These are phyloP conservation scores for Emydura subglobosa DNA, from an alignment of 2,113 vertebrate genomes.

Conservation along the genomic window DNA sequence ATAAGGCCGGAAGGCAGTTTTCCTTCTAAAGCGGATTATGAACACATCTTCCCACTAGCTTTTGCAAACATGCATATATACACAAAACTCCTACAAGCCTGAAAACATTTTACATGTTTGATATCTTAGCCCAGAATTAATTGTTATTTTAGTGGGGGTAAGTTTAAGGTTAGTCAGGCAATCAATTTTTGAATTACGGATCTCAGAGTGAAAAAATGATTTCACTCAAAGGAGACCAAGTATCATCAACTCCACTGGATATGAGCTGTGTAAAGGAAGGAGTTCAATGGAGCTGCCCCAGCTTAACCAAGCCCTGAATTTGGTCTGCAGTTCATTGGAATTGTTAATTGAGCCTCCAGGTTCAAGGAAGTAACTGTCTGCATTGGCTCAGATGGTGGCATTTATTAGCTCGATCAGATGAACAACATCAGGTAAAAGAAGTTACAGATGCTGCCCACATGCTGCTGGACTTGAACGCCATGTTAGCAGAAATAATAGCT, in stretches of 20 bases:
- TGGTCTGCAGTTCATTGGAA: neutral
- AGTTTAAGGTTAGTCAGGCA: neutral
- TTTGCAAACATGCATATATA: neutral
- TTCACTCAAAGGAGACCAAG: neutral
- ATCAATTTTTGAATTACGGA: neutral
- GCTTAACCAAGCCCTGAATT: too few relatives aligned
- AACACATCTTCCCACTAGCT: neutral
- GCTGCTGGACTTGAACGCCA: neutral
- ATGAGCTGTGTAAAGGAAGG: neutral
- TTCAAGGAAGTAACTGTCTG: neutral
- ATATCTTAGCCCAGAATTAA: neutral
- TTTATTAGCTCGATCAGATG: neutral
- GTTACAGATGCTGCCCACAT: neutral
- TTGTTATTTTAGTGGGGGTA: neutral
- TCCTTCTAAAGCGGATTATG: neutral
- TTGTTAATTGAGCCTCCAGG: neutral
- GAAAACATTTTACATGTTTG: neutral
- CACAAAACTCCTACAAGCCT: neutral
- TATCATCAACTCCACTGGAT: neutral
- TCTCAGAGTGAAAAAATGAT: neutral
- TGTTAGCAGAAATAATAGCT: neutral
- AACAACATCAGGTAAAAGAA: neutral
- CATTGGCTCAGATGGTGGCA: accelerated
- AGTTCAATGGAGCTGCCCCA: neutral
- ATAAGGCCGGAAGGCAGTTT: too few relatives aligned